These are phyloP conservation scores for Herpetotheres cachinnans DNA, from an alignment of 2,113 vertebrate genomes.

Conservation along the genomic window DNA sequence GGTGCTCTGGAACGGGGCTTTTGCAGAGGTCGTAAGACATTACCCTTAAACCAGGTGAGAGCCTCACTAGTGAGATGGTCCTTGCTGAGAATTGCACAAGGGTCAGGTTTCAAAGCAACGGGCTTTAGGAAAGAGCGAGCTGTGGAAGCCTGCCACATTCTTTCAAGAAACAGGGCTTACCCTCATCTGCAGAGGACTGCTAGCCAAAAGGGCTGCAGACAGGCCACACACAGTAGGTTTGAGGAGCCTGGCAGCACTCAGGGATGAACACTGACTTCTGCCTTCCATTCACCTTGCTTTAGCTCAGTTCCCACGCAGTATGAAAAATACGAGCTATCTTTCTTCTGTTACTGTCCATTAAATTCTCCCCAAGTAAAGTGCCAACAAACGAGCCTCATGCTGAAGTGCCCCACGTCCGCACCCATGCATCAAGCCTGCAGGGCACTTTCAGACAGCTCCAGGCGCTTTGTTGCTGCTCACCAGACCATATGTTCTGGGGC, in stretches of 20 bases:
- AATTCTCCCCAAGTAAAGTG: background rate
- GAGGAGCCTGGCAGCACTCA: background rate
- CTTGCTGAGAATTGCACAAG: background rate
- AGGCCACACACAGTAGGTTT: background rate
- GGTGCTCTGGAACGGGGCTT: slow-evolving; percentile 28
- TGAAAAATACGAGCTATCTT: background rate
- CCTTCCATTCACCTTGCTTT: background rate
- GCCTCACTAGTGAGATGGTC: background rate
- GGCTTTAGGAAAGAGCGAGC: background rate
- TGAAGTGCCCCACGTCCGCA: background rate
- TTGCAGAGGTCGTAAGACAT: background rate
- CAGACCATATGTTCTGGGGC: background rate
- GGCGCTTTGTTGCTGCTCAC: background rate
- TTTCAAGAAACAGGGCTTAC: background rate
- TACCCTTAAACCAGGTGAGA: background rate
- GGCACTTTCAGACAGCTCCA: background rate
- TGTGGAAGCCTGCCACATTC: background rate
- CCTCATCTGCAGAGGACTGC: background rate
- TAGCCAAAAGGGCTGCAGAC: background rate
- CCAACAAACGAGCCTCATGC: rapidly evolving
- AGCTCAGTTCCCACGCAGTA: background rate
- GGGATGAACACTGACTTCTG: background rate
- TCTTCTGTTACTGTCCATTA: background rate
- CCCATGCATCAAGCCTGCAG: background rate
- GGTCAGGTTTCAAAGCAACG: background rate